Conservation (phyloP, 2,888 invertebrate genomes). For the Cheilosia soror region DNA sequence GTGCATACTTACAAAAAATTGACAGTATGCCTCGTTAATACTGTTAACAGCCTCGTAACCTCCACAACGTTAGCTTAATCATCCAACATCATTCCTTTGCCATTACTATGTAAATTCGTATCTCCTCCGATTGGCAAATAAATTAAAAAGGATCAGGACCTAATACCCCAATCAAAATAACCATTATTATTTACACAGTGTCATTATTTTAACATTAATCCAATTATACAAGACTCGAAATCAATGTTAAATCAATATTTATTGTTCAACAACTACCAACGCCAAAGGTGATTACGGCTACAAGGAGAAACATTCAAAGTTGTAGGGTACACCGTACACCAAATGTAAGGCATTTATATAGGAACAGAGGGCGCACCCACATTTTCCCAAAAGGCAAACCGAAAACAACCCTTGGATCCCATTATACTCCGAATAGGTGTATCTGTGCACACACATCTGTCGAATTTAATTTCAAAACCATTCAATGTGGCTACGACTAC, state of each 20-base stretch:
- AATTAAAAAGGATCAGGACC: background rate
- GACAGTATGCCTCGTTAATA: too few species aligned
- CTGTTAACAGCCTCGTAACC: too few species aligned
- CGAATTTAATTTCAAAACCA: conserved; percentile 20
- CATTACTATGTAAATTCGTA: background rate
- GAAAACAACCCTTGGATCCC: background rate
- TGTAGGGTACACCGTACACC: background rate
- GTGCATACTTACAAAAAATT: too few species aligned
- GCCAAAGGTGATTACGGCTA: conserved; percentile 3
- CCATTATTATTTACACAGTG: conserved; percentile 12
- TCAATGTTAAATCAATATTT: conserved; percentile 54
- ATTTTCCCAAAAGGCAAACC: background rate
- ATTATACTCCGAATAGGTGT: background rate
- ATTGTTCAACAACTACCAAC: conserved; percentile 7
- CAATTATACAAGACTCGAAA: conserved; percentile 38
- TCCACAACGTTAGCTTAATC: too few species aligned
- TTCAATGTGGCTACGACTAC: background rate
- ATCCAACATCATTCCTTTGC: too few species aligned
- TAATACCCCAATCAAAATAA: conserved; percentile 20
- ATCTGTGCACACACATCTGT: conserved; percentile 5
- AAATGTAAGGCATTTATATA: background rate
- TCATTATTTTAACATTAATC: conserved; percentile 40
- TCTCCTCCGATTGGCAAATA: background rate
- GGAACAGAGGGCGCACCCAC: background rate
- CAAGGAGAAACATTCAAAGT: background rate